Conservation (phyloP, 2,888 invertebrate species). For the Bedellia somnulentella region DNA sequence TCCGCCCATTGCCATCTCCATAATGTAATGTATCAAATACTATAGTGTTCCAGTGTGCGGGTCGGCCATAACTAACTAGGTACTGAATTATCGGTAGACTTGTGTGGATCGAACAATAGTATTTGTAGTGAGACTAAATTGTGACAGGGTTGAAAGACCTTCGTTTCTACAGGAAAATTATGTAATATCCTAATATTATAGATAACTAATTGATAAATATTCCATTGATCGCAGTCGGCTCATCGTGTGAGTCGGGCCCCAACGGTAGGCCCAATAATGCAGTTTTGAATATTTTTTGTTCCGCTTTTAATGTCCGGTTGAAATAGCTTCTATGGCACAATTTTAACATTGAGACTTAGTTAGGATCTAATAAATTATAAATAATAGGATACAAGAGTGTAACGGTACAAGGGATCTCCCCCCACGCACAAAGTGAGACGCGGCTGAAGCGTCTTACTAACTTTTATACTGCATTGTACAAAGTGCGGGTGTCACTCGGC, state of each 20-base stretch:
- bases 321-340: conserved; percentile 50
- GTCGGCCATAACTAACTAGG: conserved; percentile 26
- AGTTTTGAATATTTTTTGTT: too few species aligned
- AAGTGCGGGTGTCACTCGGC: conserved; percentile 35
- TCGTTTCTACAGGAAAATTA: conserved; percentile 30
- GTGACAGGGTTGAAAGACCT: conserved; percentile 25
- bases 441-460: too few species aligned
- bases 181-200: conserved; percentile 18
- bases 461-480: conserved; percentile 38
- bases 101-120: conserved; percentile 19
- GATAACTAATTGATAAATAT: not conserved
- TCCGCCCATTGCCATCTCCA: conserved; percentile 32
- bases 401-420: not conserved
- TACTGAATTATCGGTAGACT: conserved; percentile 27
- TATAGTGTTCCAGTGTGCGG: conserved; percentile 29
- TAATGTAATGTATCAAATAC: conserved; percentile 29
- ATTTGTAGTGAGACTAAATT: conserved; percentile 28
- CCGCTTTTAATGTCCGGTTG: conserved; percentile 34
- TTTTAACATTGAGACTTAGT: conserved; percentile 48
- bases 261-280: too few species aligned
- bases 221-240: not conserved
- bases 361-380: conserved; percentile 51
- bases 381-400: conserved; percentile 27
- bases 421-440: conserved; percentile 3
- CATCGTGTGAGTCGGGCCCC: too few species aligned